phyloP scores from a whole-genome alignment of 2,797 vertebrate genomes.

The Lophotriccus pileatus region DNA sequence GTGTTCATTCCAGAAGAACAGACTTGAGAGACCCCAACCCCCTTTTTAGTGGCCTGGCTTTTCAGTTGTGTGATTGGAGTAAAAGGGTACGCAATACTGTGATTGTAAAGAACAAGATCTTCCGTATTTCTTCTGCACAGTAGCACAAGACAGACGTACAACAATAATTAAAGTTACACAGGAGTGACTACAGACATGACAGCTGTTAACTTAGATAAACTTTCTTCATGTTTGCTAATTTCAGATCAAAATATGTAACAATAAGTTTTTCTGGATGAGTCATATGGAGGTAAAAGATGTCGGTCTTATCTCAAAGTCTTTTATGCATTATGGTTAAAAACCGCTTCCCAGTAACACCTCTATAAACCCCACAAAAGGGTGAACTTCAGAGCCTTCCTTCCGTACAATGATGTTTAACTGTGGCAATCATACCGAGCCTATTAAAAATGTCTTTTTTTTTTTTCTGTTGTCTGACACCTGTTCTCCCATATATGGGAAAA shows the following conservation, averaged over 20 bases:
- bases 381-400: not conserved
- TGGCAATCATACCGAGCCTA: not conserved
- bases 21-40: not conserved
- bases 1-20: not conserved
- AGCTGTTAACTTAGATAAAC: not conserved
- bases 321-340: not conserved
- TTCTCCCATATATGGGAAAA: not conserved
- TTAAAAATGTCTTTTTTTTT: not conserved
- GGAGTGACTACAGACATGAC: not conserved
- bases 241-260: not conserved
- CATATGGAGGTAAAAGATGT: not conserved
- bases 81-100: not conserved
- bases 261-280: not conserved
- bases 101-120: not conserved
- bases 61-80: not conserved
- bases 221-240: conserved; percentile 16
- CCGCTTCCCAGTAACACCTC: not conserved
- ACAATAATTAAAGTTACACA: not conserved
- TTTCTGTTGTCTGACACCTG: not conserved
- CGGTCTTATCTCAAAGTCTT: not conserved
- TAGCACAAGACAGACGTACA: not conserved
- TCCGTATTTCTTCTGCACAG: not conserved
- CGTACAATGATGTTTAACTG: not conserved
- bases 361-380: not conserved
- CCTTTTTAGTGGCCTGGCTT: not conserved